Evolutionary conservation across 1,140 invertebrate genomes (phyloP), one percentile per base, ranked within the genome.

Genomic region (Zeugodacus cucurbitae): DNA sequence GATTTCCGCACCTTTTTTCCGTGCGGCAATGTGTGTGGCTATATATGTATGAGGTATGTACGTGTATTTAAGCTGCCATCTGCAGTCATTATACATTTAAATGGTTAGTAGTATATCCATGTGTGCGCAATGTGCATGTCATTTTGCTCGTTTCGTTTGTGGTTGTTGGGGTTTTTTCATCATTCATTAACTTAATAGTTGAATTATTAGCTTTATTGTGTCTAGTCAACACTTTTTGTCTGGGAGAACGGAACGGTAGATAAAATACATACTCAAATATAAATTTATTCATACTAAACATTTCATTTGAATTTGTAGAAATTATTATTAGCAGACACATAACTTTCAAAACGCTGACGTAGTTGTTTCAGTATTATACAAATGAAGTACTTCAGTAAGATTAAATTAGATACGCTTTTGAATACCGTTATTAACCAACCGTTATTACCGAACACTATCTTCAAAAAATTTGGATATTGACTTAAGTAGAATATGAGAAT

Each of bases 1-100:
- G 41, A 82, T 54, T 82, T 82, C 74, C 67, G 67, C 29, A 74
- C 67, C 67, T 41, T 74, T 74, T 74, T 74, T 37, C 37, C 48
- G 29, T n/a, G 2, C 17, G 17, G 37, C 67, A 32, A 70, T 26
- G 32, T 34, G 0, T 70, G 32, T 29, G 29, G 26, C 26, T 74
- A n/a, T 34, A 0, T 32, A 32, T 29, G 32, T 62, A 54, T 11
- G 22, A 64, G 17, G 29, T 6, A 70, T 34, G 26, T 70, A 0
- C 0, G 14, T 34, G 26, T 70, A 10, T n/a, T 6, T 29, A 32
- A 20, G 26, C 10, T 70, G 26, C 3, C 2, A 29, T 32, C 22
- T 29, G 32, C n/a, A 62, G 14, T 14, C 32, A 70, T 37, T 70
- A 70, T 32, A 34, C 34, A 34, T 70, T 70, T 34, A 70, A 26